These are phyloP conservation scores for Antheraea mylitta DNA, from an alignment of 1,140 invertebrate genomes.

Conservation along the genomic window DNA sequence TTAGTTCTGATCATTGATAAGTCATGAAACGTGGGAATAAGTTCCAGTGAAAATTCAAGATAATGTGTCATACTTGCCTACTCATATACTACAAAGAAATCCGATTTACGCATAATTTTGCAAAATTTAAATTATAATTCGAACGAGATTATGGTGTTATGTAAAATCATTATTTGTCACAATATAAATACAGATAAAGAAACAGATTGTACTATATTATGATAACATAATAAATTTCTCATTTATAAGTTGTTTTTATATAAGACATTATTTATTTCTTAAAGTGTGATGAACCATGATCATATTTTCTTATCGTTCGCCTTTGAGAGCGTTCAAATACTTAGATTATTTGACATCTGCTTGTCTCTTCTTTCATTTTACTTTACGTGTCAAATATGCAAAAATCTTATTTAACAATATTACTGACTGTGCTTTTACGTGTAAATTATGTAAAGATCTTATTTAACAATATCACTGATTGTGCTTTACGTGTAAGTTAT, in stretches of 20 bases:
- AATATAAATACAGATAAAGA: not conserved
- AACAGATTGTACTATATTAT: not conserved
- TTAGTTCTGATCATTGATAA: no score
- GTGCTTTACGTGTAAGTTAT: no score
- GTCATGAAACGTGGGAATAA: no score
- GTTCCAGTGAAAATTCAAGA: no score
- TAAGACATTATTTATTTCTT: not conserved
- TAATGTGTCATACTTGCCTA: no score
- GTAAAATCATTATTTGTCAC: not conserved
- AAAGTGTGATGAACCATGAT: not conserved
- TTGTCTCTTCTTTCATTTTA: not conserved
- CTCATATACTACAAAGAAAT: no score
- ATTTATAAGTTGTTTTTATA: not conserved
- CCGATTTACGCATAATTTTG: no score
- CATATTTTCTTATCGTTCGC: not conserved
- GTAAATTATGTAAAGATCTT: not conserved
- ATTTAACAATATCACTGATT: no score
- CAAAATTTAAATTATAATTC: no score
- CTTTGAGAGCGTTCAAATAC: not conserved
- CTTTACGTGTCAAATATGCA: not conserved
- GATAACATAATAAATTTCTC: not conserved
- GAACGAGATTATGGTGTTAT: not conserved
- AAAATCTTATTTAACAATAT: not conserved
- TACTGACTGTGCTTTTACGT: no score
- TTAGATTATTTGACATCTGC: not conserved